These are phyloP conservation scores for Mormyrus hasselquistii DNA, from an alignment of 2,797 vertebrate species.

Conservation along the genomic window DNA sequence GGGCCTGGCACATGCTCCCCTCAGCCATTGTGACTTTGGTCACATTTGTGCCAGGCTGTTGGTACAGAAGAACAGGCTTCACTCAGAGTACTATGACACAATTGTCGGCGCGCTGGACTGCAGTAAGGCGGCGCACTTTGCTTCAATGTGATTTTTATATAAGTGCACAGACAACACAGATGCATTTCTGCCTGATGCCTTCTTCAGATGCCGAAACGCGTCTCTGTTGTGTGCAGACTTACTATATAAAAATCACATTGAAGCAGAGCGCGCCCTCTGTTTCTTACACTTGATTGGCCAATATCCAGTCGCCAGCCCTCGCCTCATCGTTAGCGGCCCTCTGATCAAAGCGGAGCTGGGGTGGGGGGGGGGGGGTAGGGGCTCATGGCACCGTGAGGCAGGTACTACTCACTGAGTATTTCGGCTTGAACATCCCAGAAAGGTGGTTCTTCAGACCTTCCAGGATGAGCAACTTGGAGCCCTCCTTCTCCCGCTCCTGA, in stretches of 20 bases:
- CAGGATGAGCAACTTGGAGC: conserved; percentile 51
- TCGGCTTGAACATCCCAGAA: conserved; percentile 75
- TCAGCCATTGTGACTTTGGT: neutral
- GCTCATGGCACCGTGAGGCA: neutral
- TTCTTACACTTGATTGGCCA: neutral
- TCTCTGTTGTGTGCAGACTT: neutral
- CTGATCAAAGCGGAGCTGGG: neutral
- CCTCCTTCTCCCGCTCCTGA: conserved; percentile 62
- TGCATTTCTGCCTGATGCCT: neutral
- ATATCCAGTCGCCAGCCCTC: neutral
- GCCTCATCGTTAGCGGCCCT: neutral
- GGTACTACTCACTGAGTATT: conserved; percentile 65
- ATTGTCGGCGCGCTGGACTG: neutral
- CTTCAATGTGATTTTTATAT: neutral
- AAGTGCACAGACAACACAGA: neutral
- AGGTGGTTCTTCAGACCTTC: conserved; percentile 75
- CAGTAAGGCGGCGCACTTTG: too few relatives aligned
- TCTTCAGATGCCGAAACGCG: neutral
- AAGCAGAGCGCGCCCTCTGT: neutral
- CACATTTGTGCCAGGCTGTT: neutral
- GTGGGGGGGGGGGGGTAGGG: conserved; percentile 9
- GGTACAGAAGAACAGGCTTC: neutral
- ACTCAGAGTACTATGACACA: neutral
- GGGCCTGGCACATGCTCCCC: neutral
- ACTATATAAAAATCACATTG: neutral